Conservation (phyloP, 2,113 vertebrate species). For the Etia nguti region DNA sequence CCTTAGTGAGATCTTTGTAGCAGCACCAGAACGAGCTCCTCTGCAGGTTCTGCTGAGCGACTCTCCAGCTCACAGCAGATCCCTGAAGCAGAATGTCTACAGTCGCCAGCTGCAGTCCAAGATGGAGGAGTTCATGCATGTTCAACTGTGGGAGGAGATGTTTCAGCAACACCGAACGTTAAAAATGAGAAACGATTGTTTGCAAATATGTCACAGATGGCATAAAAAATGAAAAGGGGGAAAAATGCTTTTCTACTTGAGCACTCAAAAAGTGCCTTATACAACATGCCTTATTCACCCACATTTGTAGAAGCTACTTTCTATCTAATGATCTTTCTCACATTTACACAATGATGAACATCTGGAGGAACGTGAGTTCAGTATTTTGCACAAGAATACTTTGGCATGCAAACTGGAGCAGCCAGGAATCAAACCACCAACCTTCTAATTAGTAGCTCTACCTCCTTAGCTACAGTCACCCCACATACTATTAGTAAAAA, state of each 20-base stretch:
- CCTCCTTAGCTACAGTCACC: not conserved
- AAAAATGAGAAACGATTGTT: not conserved
- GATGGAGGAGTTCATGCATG: not conserved
- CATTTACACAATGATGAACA: not conserved
- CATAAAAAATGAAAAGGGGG: fast-evolving
- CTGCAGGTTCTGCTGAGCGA: not conserved
- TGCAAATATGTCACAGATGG: not conserved
- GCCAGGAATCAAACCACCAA: fast-evolving
- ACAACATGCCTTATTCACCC: fast-evolving
- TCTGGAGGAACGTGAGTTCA: not conserved
- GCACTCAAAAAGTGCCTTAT: not conserved
- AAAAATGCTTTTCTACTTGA: fast-evolving
- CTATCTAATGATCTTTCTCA: not conserved
- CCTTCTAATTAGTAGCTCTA: not conserved
- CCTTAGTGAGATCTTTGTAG: not conserved
- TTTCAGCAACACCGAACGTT: not conserved
- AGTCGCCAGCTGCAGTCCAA: not conserved
- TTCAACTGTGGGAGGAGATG: not conserved
- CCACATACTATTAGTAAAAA: not conserved
- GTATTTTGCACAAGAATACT: not conserved
- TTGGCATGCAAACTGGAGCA: not conserved
- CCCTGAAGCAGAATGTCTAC: not conserved
- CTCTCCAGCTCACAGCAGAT: not conserved
- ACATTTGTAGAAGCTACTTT: not conserved
- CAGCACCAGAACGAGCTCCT: fast-evolving